Evolutionary conservation across 1,140 invertebrate genomes (phyloP), one percentile per base, ranked within the genome.

Genomic region (Cephus cinctus): DNA sequence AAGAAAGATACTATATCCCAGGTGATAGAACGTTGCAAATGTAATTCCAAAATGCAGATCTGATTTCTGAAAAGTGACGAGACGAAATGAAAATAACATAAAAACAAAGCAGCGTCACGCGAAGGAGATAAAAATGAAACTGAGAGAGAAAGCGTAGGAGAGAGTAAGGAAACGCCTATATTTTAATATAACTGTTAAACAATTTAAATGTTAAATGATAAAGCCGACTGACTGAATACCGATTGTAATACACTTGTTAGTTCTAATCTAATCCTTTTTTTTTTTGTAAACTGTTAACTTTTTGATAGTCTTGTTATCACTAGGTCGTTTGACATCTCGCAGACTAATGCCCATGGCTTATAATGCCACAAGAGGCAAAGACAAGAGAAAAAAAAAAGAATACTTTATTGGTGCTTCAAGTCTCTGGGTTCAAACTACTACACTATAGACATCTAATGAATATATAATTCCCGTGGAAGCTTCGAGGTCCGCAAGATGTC

Each of bases 1-100:
- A n/a, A n/a, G n/a, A n/a, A n/a, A n/a, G 12, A 30, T 30, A 30
- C 3, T 11, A 30, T 11, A 30, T 30, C 9, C 11, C 11, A 30
- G 2, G 27, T 30, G 27, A 2, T 9, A 30, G 12, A 12, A 30
- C 11, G 3, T 11, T 11, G 12, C 2, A 30, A 30, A 30, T 11
- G 16, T 38, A 16, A 38, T 38, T 38, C 35, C 35, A 38, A 38
- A 38, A 18, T 38, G 16, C 35, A 38, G 35, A 38, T 38, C 35
- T 38, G 35, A 38, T 18, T 12, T 18, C 9, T 12, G 11, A 12
- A 18, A 38, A 30, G 12, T 3, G 27, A 30, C 9, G 11, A 4
- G 12, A n/a, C n/a, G n/a, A n/a, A n/a, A 30, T 30, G 12, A 30
- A 11, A 30, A 30, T 3, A 30, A 30, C 27, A 30, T 11, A 9